These are phyloP conservation scores for Ischnus inquisitorius DNA, from an alignment of 2,888 invertebrate species.

Conservation along the genomic window DNA sequence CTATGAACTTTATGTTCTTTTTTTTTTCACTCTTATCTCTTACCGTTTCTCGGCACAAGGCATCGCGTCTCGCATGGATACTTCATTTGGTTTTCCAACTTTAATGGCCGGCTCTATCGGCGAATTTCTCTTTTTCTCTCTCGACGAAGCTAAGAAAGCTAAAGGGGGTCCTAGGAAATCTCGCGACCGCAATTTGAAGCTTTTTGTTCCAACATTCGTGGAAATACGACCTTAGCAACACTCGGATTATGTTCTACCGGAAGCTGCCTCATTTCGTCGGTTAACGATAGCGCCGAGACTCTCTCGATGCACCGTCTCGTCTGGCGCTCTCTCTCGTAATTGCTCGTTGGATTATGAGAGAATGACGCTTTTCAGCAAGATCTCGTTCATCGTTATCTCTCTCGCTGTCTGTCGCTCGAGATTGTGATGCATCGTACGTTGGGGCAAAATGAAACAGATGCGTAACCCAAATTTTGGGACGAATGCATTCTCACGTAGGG, in stretches of 20 bases:
- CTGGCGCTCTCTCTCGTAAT: conserved; percentile 34
- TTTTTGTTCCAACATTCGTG: conserved; percentile 42
- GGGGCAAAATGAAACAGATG: too few species aligned
- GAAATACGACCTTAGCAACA: conserved; percentile 44
- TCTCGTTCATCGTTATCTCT: conserved; percentile 2
- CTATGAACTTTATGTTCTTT: conserved; percentile 7
- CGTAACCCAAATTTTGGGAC: too few species aligned
- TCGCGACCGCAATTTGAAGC: neutral
- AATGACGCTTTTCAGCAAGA: conserved; percentile 54
- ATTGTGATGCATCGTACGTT: neutral
- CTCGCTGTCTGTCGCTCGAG: neutral
- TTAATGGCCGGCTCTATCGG: neutral
- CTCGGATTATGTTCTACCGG: neutral
- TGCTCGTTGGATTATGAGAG: conserved; percentile 60
- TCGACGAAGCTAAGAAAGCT: conserved; percentile 25
- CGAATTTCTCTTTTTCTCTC: too few species aligned
- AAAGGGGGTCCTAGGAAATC: conserved; percentile 10
- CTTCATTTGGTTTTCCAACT: conserved; percentile 35
- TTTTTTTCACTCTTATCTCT: conserved; percentile 13
- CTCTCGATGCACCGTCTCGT: neutral
- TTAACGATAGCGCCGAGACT: conserved; percentile 15
- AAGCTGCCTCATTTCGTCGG: conserved; percentile 10
- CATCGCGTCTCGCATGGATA: neutral
- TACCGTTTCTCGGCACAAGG: neutral
- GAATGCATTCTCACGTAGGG: too few species aligned